Evolutionary conservation across 2,113 vertebrate species (phyloP).

Genomic region (Diadophis punctatus): DNA sequence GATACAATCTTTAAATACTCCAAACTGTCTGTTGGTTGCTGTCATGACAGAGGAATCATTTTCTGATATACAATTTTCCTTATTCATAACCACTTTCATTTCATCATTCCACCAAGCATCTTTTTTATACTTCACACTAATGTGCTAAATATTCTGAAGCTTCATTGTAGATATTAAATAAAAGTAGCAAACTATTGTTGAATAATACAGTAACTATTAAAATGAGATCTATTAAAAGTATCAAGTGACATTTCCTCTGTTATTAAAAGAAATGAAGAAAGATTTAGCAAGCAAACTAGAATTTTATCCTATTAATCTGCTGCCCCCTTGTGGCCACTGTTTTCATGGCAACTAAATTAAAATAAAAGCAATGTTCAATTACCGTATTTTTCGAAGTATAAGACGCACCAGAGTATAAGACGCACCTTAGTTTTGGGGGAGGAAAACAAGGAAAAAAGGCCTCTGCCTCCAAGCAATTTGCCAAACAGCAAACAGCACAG

Average conservation of each 20-base stretch:
- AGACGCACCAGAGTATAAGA: too few species aligned
- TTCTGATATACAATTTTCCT: background rate
- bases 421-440: too few species aligned
- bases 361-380: background rate
- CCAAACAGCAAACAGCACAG: too few species aligned
- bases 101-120: background rate
- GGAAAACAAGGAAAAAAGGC: too few species aligned
- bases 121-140: background rate
- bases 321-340: slow-evolving; percentile 52
- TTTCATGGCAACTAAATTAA: background rate
- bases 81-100: background rate
- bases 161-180: background rate
- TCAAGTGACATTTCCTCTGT: background rate
- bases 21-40: background rate
- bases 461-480: too few species aligned
- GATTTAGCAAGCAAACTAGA: background rate
- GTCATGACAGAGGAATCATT: background rate
- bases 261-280: background rate
- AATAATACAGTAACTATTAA: background rate
- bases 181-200: background rate
- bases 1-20: background rate
- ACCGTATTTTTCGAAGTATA: too few species aligned
- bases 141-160: background rate
- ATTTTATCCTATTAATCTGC: slow-evolving; percentile 40
- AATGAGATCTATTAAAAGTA: background rate